These are phyloP conservation scores for Parotocinclus haroldoi DNA, from an alignment of 2,797 vertebrate genomes.

Conservation along the genomic window DNA sequence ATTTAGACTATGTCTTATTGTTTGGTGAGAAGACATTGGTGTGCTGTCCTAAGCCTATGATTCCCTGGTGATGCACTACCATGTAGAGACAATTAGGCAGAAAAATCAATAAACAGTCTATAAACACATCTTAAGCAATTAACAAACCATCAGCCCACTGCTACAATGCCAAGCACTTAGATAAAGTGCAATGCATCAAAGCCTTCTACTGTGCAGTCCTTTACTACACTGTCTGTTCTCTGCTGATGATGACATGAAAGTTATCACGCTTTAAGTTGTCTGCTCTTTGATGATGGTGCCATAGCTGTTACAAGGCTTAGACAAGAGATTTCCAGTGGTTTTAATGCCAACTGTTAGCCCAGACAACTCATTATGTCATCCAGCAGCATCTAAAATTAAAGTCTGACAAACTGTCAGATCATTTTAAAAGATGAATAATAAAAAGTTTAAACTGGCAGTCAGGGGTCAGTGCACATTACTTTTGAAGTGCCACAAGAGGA, in stretches of 20 bases:
- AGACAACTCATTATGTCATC: slow-evolving; percentile 21
- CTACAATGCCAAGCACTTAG: slow-evolving; percentile 47
- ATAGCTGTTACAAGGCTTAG: slow-evolving; percentile 51
- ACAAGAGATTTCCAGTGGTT: slow-evolving; percentile 53
- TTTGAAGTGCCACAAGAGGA: slow-evolving; percentile 37
- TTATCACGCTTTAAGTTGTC: too few relatives aligned
- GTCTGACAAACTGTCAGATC: slow-evolving; percentile 19
- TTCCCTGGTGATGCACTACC: slow-evolving; percentile 59
- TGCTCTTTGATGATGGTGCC: slow-evolving; percentile 55
- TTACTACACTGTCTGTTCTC: slow-evolving; percentile 43
- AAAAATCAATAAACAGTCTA: slow-evolving; percentile 71
- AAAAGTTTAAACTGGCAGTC: slow-evolving; percentile 24
- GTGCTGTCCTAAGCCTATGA: slow-evolving; percentile 32
- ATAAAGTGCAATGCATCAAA: slow-evolving; percentile 49
- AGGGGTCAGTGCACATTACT: slow-evolving; percentile 37
- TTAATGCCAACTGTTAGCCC: slow-evolving; percentile 37
- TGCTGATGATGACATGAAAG: slow-evolving; percentile 61
- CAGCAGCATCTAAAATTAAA: slow-evolving; percentile 17
- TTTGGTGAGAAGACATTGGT: slow-evolving; percentile 32
- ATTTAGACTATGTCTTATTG: not conserved
- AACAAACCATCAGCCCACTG: slow-evolving; percentile 54
- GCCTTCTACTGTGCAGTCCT: slow-evolving; percentile 53
- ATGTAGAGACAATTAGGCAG: slow-evolving; percentile 62
- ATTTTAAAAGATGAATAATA: slow-evolving; percentile 15
- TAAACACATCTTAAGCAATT: slow-evolving; percentile 62